phyloP scores from a whole-genome alignment of 2,888 invertebrate species.

The Liposcelis brunnea region DNA sequence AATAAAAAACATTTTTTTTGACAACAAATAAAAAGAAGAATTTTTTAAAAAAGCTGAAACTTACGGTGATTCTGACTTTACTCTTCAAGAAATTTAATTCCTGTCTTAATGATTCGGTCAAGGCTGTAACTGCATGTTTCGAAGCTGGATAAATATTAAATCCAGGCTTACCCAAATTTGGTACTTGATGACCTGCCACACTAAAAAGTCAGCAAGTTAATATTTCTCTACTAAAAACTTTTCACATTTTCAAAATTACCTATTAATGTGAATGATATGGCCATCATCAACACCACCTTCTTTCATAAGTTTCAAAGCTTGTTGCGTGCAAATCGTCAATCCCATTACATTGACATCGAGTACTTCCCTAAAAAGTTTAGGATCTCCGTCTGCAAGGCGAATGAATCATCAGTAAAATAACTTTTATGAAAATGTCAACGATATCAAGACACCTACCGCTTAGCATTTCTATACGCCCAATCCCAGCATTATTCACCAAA shows the following conservation, averaged over 20 bases:
- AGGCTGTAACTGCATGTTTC: constrained; percentile 24
- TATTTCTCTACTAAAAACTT: neutral
- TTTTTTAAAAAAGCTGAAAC: no score
- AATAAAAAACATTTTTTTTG: neutral
- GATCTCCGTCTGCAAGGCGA: constrained; percentile 18
- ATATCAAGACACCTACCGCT: constrained; percentile 15
- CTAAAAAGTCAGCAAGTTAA: constrained; percentile 17
- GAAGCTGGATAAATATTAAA: constrained; percentile 22
- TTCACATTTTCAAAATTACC: neutral
- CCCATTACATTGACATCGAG: constrained; percentile 22
- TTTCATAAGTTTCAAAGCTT: constrained; percentile 19
- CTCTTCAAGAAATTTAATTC: constrained; percentile 21
- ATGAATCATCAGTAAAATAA: neutral
- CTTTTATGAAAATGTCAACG: neutral
- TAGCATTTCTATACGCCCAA: constrained; percentile 16
- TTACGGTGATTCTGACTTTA: constrained; percentile 16
- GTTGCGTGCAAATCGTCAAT: constrained; percentile 19
- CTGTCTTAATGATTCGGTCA: constrained; percentile 24
- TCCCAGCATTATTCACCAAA: constrained; percentile 26
- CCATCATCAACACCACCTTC: constrained; percentile 17
- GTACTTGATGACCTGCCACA: constrained; percentile 21
- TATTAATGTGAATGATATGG: constrained; percentile 3
- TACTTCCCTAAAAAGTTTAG: constrained; percentile 12
- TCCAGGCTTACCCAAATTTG: neutral
- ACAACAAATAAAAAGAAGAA: no score